Evolutionary conservation across 2,113 vertebrate species (phyloP), one percentile per base, ranked within the genome.

Genomic region (Piprites chloris): DNA sequence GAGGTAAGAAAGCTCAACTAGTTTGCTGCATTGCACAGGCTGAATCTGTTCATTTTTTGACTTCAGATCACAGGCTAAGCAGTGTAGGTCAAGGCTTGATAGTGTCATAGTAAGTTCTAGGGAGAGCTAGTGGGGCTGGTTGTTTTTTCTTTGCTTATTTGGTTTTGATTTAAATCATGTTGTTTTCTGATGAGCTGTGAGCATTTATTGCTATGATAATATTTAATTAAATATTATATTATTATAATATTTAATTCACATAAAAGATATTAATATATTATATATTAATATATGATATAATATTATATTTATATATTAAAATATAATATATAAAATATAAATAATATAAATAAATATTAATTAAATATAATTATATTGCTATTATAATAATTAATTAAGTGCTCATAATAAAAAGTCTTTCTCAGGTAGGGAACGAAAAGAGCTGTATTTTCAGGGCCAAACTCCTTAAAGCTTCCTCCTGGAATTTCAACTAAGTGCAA

Each of bases 1-100:
- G 98, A 98, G 94, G 98, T 98, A 82, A 97, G 97, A 69, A 91
- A 85, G 85, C 56, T 20, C 4, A 75, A 47, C 9, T 49, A 9
- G 28, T 87, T 83, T 65, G 32, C 41, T 75, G 0, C 4, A 0
- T 42, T 61, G 27, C 4, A 1, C 15, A 46, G 49, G 28, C 9
- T 24, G 76, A 12, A 33, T 66, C 18, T 44, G 7, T 37, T 87
- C 3, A 12, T 32, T 71, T 86, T 56, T 85, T 85, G 3, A 39
- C n/a, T 87, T 81, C 13, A 35, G 12, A 35, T 62, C 49, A 32
- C 41, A 55, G 42, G 23, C 49, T 68, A n/a, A 87, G 23, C 26
- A 39, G 7, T 58, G 16, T 41, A 28, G 33, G 11, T 37, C 52
- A 58, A 7, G 20, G 17, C 47, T 46, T 76, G 53, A 50, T 28